Conservation (phyloP, 2,113 vertebrate species). For the Sceloporus undulatus region DNA sequence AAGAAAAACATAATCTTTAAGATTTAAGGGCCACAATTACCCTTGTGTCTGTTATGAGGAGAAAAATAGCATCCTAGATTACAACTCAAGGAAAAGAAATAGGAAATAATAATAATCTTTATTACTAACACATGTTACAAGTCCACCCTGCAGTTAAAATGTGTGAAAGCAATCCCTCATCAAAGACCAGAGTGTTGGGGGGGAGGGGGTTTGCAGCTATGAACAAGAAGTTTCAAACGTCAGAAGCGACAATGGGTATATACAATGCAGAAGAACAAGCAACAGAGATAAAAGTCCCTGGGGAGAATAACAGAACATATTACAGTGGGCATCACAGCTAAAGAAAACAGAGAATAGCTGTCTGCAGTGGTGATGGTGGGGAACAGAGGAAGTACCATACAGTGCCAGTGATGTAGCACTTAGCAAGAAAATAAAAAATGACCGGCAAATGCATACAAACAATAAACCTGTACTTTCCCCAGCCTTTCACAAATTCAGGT, state of each 20-base stretch:
- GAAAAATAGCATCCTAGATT: constrained; percentile 5
- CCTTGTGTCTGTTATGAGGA: neutral
- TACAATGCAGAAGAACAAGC: neutral
- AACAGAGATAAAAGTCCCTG: constrained; percentile 2
- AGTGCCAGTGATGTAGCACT: neutral
- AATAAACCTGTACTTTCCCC: neutral
- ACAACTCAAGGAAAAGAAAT: constrained; percentile 1
- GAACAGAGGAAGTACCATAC: neutral
- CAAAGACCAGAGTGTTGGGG: constrained; percentile 17
- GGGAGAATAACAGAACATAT: neutral
- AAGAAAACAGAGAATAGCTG: neutral
- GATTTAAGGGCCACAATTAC: neutral
- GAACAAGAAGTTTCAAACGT: constrained; percentile 5
- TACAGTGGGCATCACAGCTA: neutral
- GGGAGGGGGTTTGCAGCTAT: neutral
- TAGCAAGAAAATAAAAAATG: neutral
- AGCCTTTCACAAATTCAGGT: neutral
- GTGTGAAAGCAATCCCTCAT: constrained; percentile 26
- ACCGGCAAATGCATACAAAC: neutral
- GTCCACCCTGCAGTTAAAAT: constrained; percentile 16
- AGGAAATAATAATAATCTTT: constrained; percentile 26
- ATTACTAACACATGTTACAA: constrained; percentile 21
- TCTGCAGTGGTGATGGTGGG: neutral
- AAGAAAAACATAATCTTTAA: neutral
- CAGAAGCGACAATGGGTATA: constrained; percentile 4